Percentiles rank a stretch among this genome's conserved stretches.
Evolutionary conservation across 2,888 invertebrate genomes (phyloP).

Genomic region (Seira musarum): DNA sequence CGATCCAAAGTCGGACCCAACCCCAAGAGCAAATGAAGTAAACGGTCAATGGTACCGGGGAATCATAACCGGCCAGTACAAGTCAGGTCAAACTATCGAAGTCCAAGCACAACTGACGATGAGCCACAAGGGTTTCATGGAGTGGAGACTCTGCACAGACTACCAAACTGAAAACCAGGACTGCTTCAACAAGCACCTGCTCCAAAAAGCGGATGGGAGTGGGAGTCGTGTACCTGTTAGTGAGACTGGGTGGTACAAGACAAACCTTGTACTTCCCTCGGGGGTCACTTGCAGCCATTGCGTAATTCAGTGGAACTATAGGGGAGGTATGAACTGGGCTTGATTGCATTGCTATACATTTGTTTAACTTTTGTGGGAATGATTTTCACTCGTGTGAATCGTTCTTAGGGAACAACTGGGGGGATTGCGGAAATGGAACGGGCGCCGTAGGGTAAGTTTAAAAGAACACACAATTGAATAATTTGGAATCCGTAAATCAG

Average conservation of each 20-base stretch:
- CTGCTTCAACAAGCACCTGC: slow-evolving; percentile 71
- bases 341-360: not conserved
- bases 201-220: slow-evolving; percentile 70
- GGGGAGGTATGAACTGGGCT: slow-evolving; percentile 64
- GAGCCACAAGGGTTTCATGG: slow-evolving; percentile 72
- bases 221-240: slow-evolving; percentile 57
- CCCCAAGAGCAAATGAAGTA: slow-evolving; percentile 57
- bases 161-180: slow-evolving; percentile 64
- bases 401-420: slow-evolving; percentile 52
- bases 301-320: slow-evolving; percentile 70
- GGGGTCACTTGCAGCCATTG: slow-evolving; percentile 69
- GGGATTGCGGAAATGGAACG: slow-evolving; percentile 40
- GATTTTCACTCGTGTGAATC: too few species aligned
- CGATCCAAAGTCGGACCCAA: slow-evolving; percentile 53
- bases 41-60: slow-evolving; percentile 67
- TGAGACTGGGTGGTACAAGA: slow-evolving; percentile 39
- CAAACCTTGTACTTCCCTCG: slow-evolving; percentile 59
- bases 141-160: slow-evolving; percentile 72
- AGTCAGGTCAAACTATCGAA: slow-evolving; percentile 70
- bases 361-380: slow-evolving; percentile 4
- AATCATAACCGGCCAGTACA: slow-evolving; percentile 69
- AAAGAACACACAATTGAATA: too few species aligned
- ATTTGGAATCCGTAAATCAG: too few species aligned
- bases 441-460: slow-evolving; percentile 18
- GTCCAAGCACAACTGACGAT: slow-evolving; percentile 72